phyloP scores from a whole-genome alignment of 2,888 invertebrate genomes.

The Acrobasis repandana region DNA sequence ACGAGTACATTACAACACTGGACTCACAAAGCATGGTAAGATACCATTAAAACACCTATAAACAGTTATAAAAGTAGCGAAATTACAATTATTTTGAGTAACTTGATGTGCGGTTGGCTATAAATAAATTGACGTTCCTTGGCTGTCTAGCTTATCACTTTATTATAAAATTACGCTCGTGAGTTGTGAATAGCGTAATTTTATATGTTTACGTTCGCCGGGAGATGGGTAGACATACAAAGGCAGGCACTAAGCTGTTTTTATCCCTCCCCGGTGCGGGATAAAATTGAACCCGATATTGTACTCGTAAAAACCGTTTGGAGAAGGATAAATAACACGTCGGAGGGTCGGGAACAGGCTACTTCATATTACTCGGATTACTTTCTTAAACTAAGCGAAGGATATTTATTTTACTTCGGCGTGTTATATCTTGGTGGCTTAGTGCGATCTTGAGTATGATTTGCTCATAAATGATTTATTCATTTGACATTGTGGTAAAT shows the following conservation, averaged over 20 bases:
- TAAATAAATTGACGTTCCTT: no score
- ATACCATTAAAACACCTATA: no score
- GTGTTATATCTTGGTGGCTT: neutral
- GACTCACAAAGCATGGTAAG: no score
- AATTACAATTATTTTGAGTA: no score
- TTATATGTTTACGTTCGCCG: constrained; percentile 25
- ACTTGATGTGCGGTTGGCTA: no score
- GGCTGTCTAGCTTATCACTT: constrained; percentile 40
- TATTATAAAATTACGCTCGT: constrained; percentile 60
- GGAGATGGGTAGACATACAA: constrained; percentile 35
- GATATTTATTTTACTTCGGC: constrained; percentile 17
- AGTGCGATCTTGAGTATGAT: neutral
- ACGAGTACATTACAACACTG: no score
- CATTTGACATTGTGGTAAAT: no score
- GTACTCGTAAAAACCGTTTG: constrained; percentile 66
- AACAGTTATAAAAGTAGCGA: no score
- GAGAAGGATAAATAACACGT: constrained; percentile 68
- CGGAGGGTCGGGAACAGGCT: constrained; percentile 42
- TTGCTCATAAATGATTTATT: neutral
- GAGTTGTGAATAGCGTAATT: constrained; percentile 34
- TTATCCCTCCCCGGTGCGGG: constrained; percentile 61
- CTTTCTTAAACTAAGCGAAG: constrained; percentile 22
- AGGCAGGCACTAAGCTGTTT: constrained; percentile 51
- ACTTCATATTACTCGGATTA: constrained; percentile 32
- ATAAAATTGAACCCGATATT: constrained; percentile 67